Evolutionary conservation across 1,140 invertebrate species (phyloP), one percentile per base, ranked within the genome.

Genomic region (Samia ricini): DNA sequence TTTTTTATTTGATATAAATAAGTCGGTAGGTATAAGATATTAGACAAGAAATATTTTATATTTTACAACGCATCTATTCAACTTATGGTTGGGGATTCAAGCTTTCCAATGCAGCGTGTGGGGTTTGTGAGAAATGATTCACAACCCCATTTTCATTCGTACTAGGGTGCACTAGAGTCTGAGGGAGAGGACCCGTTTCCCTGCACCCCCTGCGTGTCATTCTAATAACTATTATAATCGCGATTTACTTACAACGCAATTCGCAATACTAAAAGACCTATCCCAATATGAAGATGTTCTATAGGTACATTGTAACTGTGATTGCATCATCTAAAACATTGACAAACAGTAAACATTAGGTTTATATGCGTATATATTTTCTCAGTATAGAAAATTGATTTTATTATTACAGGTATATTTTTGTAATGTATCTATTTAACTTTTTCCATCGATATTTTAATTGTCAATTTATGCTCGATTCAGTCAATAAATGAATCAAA

Each of bases 141-240:
- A 89, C 85, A 87, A 89, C 85, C 87, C 87, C 80, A 86, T 89
- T 89, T 86, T 83, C 82, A 88, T 88, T 86, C 79, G 73, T 62
- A 68, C 71, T 81, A 64, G 82, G 81, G 81, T 82, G 74, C 79
- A 66, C 69, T 66, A 59, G 69, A 78, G 76, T 71, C 76, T 77
- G 76, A 72, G 76, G 77, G 77, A 77, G 79, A 80, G 77, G 73
- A 72, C 74, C 63, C 67, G 69, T 71, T 71, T 77, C 79, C 69
- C 58, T 81, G 81, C 83, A 85, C 81, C 85, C 83, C 85, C 80
- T 59, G 69, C 72, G 80, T 79, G 68, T 81, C 81, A 85, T 81
- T 77, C 79, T 78, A 81, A 83, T 81, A 80, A 77, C 76, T 83
- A 75, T 82, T 82, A 86, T 85, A 81, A 88, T 81, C 76, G 77